Evolutionary conservation across 30 jellyfish, hydroid and myxozoan species (phyloP), one percentile per base, ranked within the genome.

Genomic region (Aurelia aurita): DNA sequence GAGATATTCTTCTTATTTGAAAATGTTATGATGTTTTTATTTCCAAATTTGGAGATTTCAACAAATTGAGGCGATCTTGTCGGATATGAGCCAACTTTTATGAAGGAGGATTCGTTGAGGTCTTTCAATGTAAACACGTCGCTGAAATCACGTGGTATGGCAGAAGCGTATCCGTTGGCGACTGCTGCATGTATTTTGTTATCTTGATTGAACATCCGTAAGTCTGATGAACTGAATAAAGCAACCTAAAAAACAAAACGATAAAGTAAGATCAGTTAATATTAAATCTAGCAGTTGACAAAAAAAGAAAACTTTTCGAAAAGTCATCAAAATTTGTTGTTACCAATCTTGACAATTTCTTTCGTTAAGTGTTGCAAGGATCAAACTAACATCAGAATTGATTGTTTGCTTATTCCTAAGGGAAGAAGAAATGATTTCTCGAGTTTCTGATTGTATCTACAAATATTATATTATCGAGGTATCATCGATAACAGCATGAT

Each of bases 1-100:
- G 64, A 28, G 43, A 39, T 59, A 58, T 87, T 79, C 1, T 19
- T 39, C 51, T 86, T 87, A 82, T 87, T 87, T 23, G 96, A 62
- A 60, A 72, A 87, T 5, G 87, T 87, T 1, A 68, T 77, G 27
- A 87, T 58, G 61, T 22, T 59, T 18, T 59, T 47, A 26, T 87
- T 66, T 29, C 54, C 66, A 25, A 73, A 74, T 6, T 23, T 70
- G 3, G 75, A 12, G 15, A 87, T 70, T 29, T 77, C 77, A 11
- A 76, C 85, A 23, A 29, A 43, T 1, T 54, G 46, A 8, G 96
- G 87, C 16, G n/a, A 4, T 34, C 21, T 43, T 25, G 93, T 72
- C 3, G 73, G 32, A 44, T 72, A 34, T 47, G 77, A 49, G 44
- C 21, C 45, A 9, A 16, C 59, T 43, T 61, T 84, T 28, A 81